These are phyloP conservation scores for Dolichomitus sp. DNA, from an alignment of 2,888 invertebrate species.

Conservation along the genomic window DNA sequence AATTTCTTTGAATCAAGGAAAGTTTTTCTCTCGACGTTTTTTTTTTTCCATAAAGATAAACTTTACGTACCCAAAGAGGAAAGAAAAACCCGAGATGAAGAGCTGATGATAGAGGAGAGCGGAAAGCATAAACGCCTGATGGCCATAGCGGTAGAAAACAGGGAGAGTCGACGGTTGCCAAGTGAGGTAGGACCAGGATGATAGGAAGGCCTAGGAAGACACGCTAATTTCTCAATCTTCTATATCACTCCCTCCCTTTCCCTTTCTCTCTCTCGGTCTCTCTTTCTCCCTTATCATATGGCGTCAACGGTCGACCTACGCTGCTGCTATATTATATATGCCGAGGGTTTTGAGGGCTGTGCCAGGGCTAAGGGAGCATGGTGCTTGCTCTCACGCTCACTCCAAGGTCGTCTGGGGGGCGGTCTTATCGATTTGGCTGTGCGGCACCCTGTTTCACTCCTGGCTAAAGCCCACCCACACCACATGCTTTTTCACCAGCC, in stretches of 20 bases:
- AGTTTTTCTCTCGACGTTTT: no score
- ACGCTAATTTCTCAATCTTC: slow-evolving; percentile 25
- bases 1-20: no score
- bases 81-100: slow-evolving; percentile 5
- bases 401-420: slow-evolving; percentile 84
- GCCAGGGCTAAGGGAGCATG: slow-evolving; percentile 59
- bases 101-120: slow-evolving; percentile 47
- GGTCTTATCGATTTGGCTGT: slow-evolving; percentile 81
- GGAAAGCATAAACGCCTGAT: slow-evolving; percentile 43
- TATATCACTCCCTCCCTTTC: slow-evolving; percentile 15
- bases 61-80: background rate
- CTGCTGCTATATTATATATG: slow-evolving; percentile 36
- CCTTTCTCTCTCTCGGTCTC: background rate
- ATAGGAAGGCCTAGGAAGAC: slow-evolving; percentile 51
- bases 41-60: no score
- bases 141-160: slow-evolving; percentile 25
- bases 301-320: slow-evolving; percentile 3
- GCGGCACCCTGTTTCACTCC: slow-evolving; percentile 67
- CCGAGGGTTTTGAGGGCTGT: slow-evolving; percentile 64
- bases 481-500: background rate
- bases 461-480: slow-evolving; percentile 25
- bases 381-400: slow-evolving; percentile 61
- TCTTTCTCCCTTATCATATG: background rate
- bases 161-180: slow-evolving; percentile 60
- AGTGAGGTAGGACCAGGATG: slow-evolving; percentile 81